Conservation (phyloP, 2,113 vertebrate genomes). For the Emydocephalus ijimae region DNA sequence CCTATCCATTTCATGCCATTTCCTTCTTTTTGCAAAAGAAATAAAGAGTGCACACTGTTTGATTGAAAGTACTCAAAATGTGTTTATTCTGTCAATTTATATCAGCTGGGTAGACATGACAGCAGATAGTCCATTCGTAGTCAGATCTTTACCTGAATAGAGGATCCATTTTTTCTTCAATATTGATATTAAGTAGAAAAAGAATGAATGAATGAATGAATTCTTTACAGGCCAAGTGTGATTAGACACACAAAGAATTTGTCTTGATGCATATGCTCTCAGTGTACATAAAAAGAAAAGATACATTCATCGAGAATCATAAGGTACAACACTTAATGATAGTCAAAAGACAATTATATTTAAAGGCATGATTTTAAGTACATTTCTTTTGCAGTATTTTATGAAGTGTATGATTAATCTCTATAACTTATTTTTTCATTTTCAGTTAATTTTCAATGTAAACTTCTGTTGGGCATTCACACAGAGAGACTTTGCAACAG, state of each 20-base stretch:
- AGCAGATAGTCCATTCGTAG: not conserved
- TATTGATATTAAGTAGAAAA: not conserved
- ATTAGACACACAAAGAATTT: no score
- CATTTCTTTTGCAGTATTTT: not conserved
- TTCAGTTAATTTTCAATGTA: not conserved
- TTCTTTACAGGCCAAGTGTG: no score
- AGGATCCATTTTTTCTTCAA: not conserved
- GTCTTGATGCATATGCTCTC: no score
- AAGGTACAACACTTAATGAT: no score
- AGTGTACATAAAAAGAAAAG: no score
- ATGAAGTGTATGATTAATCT: not conserved
- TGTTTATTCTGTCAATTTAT: not conserved
- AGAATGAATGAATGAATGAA: no score
- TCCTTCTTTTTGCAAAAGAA: not conserved
- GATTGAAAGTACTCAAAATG: not conserved
- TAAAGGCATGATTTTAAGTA: not conserved
- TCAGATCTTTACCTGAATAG: not conserved
- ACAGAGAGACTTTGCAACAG: slow-evolving; percentile 20
- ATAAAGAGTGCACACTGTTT: not conserved
- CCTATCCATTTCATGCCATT: not conserved
- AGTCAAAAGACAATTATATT: not conserved
- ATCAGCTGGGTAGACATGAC: not conserved
- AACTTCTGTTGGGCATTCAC: not conserved
- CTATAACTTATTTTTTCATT: not conserved
- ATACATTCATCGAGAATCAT: no score